Percentiles rank a stretch among this genome's conserved stretches.
Evolutionary conservation across 1,140 invertebrate species (phyloP).

Genomic region (Calephelis virginiensis): DNA sequence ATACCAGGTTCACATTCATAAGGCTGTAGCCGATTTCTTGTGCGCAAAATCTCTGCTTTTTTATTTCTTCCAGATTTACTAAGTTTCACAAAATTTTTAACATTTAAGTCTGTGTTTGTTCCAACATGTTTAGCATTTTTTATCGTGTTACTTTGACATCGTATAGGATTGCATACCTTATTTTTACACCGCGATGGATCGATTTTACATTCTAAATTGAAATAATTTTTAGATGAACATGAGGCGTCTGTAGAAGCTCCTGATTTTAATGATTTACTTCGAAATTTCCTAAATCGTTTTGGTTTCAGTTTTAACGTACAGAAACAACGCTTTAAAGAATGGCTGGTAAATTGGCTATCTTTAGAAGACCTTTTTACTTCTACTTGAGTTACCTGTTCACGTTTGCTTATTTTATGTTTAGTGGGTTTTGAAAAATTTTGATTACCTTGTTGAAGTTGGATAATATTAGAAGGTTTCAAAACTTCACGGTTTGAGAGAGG

Average conservation of each 20-base stretch:
- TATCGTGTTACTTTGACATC: background rate
- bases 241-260: background rate
- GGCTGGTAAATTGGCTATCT: constrained; percentile 2
- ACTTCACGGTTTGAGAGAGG: background rate
- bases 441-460: background rate
- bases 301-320: constrained; percentile 27
- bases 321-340: constrained; percentile 26
- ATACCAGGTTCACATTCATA: constrained; percentile 35
- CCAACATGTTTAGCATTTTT: background rate
- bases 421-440: background rate
- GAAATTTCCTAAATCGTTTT: constrained; percentile 18
- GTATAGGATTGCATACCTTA: background rate
- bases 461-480: background rate
- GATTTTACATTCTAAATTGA: background rate
- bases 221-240: background rate
- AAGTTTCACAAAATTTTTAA: background rate
- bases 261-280: background rate
- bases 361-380: constrained; percentile 13
- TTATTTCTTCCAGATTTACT: constrained; percentile 13
- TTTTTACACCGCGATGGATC: constrained; percentile 1
- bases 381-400: constrained; percentile 18
- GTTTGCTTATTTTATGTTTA: constrained; percentile 3
- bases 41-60: background rate
- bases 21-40: constrained; percentile 4
- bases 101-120: background rate